Base-by-base conservation (phyloP, 2,797 vertebrate genomes). In the Tympanoctomys barrerae region DNA sequence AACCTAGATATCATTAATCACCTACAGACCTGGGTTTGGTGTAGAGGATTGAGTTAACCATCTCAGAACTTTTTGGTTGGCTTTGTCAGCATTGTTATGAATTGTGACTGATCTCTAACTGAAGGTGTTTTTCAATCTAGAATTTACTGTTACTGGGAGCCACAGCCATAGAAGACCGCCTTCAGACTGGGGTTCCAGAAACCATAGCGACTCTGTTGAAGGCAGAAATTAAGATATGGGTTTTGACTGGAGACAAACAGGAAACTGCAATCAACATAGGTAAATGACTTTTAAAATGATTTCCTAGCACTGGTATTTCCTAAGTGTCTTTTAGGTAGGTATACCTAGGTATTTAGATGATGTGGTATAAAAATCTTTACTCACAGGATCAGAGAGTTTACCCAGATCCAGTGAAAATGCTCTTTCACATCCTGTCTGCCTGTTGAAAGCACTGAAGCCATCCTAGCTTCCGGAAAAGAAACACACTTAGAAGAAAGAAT, bases 201-300 rank as follows among this genome's bases (percentile, higher is more conserved):
- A 99, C 99, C 93, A 99, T 99, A 96, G 98, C 99, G 88, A 99
- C 99, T 9, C 98, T 99, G 95, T 99, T 99, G 98, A 99, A 98
- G 98, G 99, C 99, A 49, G 99, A 99, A 98, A 99, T 99, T 96
- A 99, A 99, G 98, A 99, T 99, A 96, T 99, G 99, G 99, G 99
- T 99, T 96, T 99, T 99, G 97, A 99, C 99, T 0, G 99, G 99
- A 90, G 99, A 99, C 98, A 99, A 99, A 94, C 99, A 99, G 97
- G 99, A 99, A 98, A 99, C 99, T 0, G 99, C 99, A 95, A 99
- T 99, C 87, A 99, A 99, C 97, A 99, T 99, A 97, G 99, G 99
- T 99, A 98, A 98, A 96, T 59, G 28, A 28, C 86, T 96, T 70
- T 22, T 66, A 62, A 84, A 85, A 33, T 83, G 61, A 46, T 90